Conservation (phyloP, 2,797 vertebrate species). For the Yasuhikotakia modesta region DNA sequence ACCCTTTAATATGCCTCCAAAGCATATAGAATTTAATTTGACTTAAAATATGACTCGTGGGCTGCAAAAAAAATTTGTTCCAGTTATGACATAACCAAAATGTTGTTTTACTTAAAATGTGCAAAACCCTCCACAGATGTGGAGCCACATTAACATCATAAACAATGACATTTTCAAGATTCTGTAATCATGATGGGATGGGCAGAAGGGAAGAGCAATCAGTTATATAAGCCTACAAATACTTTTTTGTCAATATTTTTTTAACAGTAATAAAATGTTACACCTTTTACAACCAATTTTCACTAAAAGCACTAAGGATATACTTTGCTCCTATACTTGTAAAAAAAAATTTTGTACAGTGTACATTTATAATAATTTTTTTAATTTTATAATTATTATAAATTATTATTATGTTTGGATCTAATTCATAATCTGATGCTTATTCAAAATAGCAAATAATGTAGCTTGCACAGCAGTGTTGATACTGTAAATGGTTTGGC, state of each 20-base stretch:
- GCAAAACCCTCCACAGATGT: conserved; percentile 16
- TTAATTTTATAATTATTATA: no score
- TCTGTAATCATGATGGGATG: conserved; percentile 25
- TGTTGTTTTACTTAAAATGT: not conserved
- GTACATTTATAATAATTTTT: no score
- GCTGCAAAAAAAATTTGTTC: conserved; percentile 10
- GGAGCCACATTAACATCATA: conserved; percentile 22
- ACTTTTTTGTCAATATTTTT: not conserved
- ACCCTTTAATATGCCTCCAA: not conserved
- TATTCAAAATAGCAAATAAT: not conserved
- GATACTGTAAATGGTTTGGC: conserved; percentile 3
- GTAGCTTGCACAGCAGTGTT: not conserved
- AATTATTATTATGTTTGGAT: not conserved
- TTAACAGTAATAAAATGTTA: not conserved
- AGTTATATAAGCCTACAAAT: conserved; percentile 8
- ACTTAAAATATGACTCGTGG: conserved; percentile 25
- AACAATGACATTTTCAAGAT: conserved; percentile 35
- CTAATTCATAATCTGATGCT: not conserved
- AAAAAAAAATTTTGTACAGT: no score
- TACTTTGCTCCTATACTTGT: no score
- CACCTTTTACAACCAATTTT: conserved; percentile 9
- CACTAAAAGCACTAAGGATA: no score
- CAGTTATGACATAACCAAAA: conserved; percentile 30
- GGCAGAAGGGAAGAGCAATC: conserved; percentile 21
- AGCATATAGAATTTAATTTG: conserved; percentile 8